phyloP scores from a whole-genome alignment of 2,888 invertebrate genomes.

The Rhabditoides inermis region DNA sequence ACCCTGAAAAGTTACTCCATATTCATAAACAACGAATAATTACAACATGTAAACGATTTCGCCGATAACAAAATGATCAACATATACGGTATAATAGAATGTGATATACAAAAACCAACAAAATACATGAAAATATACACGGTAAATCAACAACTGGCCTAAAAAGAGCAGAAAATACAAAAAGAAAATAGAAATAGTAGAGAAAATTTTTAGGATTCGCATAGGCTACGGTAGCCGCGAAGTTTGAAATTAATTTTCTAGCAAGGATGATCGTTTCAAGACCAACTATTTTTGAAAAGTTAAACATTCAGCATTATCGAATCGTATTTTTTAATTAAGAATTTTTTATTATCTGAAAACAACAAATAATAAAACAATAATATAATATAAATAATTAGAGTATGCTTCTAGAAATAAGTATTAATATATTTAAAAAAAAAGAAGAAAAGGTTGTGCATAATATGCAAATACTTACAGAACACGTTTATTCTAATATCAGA shows the following conservation, averaged over 20 bases:
- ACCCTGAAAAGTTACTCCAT: conserved; percentile 13
- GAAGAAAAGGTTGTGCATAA: too few relatives aligned
- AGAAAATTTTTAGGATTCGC: background rate
- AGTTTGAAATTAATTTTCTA: too few relatives aligned
- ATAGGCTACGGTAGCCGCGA: background rate
- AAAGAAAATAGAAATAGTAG: background rate
- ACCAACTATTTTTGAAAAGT: too few relatives aligned
- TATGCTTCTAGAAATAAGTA: too few relatives aligned
- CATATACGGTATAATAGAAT: background rate
- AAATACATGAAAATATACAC: too few relatives aligned
- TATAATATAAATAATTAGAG: background rate
- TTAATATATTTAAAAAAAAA: too few relatives aligned
- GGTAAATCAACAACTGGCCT: too few relatives aligned
- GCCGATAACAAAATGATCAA: background rate
- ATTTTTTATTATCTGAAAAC: background rate
- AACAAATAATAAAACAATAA: background rate
- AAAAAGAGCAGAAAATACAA: background rate
- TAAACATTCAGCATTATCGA: too few relatives aligned
- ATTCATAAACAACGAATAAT: background rate
- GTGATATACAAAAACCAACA: background rate
- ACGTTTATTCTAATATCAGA: too few relatives aligned
- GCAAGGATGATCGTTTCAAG: too few relatives aligned
- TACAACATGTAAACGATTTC: background rate
- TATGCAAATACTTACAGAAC: too few relatives aligned
- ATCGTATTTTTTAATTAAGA: too few relatives aligned